These are phyloP conservation scores for Venturia canescens DNA, from an alignment of 1,140 invertebrate species.

Conservation along the genomic window DNA sequence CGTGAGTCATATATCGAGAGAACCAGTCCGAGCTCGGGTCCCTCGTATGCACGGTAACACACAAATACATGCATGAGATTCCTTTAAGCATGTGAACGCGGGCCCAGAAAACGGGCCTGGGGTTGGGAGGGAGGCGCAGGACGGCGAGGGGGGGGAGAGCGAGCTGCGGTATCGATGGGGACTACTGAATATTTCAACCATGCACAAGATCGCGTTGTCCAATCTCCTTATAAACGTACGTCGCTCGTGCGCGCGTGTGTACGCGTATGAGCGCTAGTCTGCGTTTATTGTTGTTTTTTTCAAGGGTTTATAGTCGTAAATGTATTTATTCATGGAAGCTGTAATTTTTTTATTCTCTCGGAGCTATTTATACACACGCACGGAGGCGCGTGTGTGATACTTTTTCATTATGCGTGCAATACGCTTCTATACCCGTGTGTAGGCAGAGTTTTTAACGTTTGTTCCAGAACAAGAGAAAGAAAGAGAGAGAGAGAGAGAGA, in stretches of 20 bases:
- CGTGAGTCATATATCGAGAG: constrained; percentile 70
- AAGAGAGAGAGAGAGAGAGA: too few relatives aligned
- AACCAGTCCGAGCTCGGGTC: constrained; percentile 67
- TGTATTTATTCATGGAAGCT: constrained; percentile 18
- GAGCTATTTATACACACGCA: background rate
- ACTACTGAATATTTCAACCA: constrained; percentile 61
- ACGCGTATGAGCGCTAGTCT: background rate
- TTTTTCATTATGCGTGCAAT: constrained; percentile 11
- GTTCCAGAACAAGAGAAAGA: constrained; percentile 13
- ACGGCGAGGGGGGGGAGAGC: too few relatives aligned
- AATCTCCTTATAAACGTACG: background rate
- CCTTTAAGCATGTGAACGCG: constrained; percentile 38
- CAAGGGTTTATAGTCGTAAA: background rate
- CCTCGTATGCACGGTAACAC: constrained; percentile 48
- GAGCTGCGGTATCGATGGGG: constrained; percentile 43
- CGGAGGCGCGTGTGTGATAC: background rate
- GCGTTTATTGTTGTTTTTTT: constrained; percentile 8
- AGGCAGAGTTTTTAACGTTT: background rate
- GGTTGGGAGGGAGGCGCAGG: constrained; percentile 12
- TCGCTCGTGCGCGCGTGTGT: background rate
- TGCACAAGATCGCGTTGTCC: constrained; percentile 22
- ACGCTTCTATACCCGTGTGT: background rate
- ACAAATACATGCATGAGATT: constrained; percentile 23
- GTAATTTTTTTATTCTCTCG: background rate
- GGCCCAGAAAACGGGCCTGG: constrained; percentile 37